Base-by-base conservation (phyloP, 2,888 invertebrate genomes). In the Molorchus minor region DNA sequence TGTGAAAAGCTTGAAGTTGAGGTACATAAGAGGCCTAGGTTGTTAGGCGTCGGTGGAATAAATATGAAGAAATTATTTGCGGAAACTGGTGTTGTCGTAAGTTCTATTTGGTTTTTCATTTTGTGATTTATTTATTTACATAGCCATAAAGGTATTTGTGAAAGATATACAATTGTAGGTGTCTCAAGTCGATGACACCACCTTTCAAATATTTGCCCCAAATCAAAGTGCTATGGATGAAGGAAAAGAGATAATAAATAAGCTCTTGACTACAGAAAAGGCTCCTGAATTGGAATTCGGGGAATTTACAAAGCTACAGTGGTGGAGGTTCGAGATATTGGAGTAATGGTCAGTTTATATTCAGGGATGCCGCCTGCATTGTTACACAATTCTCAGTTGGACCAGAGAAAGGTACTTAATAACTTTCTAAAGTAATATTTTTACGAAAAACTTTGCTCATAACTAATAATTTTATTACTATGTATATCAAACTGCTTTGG, bases 351-450 rank as follows among this genome's bases (percentile, higher is more conserved):
- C 2, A 90, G 91, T 0, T 79, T 98, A 36, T 92, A 93, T 80
- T 84, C 91, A 0, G 88, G 84, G 1, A 94, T 97, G 94, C 77
- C 86, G 5, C 95, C 96, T 0, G 88, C 93, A 0, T 79, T 98
- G 2, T 81, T 99, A 15, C 96, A 94, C 72, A 97, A 96, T 79
- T 88, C 93, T 0, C 97, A 98, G 77, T 82, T 99, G 49, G 96
- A 97, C 77, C 90, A 92, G 76, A 86, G 93, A 76, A 92, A 92
- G 86, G 91, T 94, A n/a, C n/a, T n/a, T n/a, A n/a, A n/a, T n/a
- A n/a, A n/a, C n/a, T n/a, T n/a, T n/a, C n/a, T n/a, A n/a, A n/a
- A n/a, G n/a, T n/a, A n/a, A n/a, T n/a, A n/a, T n/a, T n/a, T n/a
- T n/a, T n/a, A n/a, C n/a, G n/a, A n/a, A n/a, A n/a, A n/a, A n/a